A percentile compares a stretch with the other conserved stretches of the same genome.
Evolutionary conservation across 2,888 invertebrate species (phyloP).

Genomic region (Megalurothrips usitatus): DNA sequence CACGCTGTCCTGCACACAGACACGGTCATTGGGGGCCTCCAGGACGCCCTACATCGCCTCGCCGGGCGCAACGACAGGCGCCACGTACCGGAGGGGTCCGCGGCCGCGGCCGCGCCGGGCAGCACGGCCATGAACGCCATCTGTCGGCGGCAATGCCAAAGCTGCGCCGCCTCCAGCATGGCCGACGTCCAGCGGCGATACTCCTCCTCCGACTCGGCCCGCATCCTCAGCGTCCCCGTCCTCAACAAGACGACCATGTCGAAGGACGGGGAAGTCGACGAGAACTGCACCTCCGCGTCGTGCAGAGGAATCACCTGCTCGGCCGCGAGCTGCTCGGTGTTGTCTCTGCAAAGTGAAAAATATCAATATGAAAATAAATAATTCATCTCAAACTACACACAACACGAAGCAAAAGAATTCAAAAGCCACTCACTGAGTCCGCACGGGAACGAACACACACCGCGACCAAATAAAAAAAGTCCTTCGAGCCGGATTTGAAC

Average conservation of each 20-base stretch:
- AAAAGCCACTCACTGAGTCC: no score
- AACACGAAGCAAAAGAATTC: not conserved
- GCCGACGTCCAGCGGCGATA: slow-evolving; percentile 13
- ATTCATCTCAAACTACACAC: no score
- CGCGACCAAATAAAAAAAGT: not conserved
- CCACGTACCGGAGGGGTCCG: not conserved
- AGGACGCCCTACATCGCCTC: not conserved
- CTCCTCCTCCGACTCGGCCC: not conserved
- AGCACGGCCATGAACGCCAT: slow-evolving; percentile 17
- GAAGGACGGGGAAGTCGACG: not conserved
- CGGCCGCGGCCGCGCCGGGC: not conserved
- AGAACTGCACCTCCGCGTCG: not conserved
- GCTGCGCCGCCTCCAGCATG: slow-evolving; percentile 5
- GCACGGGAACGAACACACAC: no score
- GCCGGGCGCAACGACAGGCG: not conserved
- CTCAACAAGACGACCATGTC: not conserved
- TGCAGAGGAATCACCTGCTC: slow-evolving; percentile 2
- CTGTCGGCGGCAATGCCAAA: slow-evolving; percentile 4
- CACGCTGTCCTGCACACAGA: not conserved
- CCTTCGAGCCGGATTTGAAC: slow-evolving; percentile 41
- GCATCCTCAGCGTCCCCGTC: not conserved
- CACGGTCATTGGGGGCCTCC: not conserved
- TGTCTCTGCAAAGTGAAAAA: not conserved
- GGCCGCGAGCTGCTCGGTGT: not conserved
- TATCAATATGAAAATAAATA: no score